phyloP scores from a whole-genome alignment of 2,113 vertebrate genomes.

The Diphyllodes magnificus region DNA sequence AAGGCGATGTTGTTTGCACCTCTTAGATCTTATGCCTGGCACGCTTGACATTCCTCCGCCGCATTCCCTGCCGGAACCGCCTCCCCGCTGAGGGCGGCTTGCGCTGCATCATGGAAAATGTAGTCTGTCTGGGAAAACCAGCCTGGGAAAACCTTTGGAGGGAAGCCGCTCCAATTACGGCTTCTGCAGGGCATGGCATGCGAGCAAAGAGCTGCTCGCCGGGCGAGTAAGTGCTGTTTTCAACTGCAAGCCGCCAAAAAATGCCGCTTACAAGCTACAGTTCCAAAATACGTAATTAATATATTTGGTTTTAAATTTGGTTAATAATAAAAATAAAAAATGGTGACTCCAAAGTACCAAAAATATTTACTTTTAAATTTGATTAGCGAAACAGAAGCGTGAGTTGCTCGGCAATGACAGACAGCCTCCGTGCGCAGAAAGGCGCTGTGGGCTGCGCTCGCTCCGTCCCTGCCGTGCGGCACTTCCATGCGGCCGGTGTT shows the following conservation, averaged over 20 bases:
- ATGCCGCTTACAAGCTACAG: accelerated
- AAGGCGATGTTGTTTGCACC: accelerated
- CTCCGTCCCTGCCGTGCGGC: accelerated
- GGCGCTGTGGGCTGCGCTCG: accelerated
- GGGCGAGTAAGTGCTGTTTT: accelerated
- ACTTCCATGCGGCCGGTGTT: not conserved
- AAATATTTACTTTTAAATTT: no score
- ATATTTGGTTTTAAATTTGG: not conserved
- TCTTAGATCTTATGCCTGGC: accelerated
- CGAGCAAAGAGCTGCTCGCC: no score
- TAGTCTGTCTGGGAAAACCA: not conserved
- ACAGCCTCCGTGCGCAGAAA: not conserved
- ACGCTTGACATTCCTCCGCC: not conserved
- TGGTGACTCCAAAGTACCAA: accelerated
- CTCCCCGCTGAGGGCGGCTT: not conserved
- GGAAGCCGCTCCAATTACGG: not conserved
- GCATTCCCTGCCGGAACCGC: not conserved
- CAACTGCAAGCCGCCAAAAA: not conserved
- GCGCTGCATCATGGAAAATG: not conserved
- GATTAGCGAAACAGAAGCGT: accelerated
- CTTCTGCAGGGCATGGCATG: accelerated
- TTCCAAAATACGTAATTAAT: not conserved
- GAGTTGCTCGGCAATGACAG: accelerated
- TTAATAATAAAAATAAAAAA: not conserved
- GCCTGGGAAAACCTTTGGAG: not conserved